Percentiles rank a stretch among this genome's conserved stretches.
Conservation (phyloP, 2,797 vertebrate genomes). For the Rachycentron canadum region DNA sequence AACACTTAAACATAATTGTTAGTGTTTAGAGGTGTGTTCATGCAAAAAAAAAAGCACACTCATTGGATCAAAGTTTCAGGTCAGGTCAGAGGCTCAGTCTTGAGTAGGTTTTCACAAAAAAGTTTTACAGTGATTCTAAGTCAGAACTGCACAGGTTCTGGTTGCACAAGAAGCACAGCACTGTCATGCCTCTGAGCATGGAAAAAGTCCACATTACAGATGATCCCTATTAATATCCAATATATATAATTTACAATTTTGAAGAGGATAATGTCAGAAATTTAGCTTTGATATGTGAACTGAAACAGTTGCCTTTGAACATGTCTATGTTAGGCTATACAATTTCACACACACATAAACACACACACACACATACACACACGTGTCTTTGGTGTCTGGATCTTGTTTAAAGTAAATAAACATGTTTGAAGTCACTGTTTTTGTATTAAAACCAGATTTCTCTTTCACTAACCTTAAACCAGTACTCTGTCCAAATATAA, state of each 20-base stretch:
- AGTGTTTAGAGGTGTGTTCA: constrained; percentile 10
- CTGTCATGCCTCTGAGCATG: too few species aligned
- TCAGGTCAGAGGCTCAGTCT: neutral
- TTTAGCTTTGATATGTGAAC: too few species aligned
- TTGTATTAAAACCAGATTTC: too few species aligned
- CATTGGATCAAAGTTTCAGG: neutral
- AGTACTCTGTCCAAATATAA: too few species aligned
- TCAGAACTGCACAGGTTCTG: neutral
- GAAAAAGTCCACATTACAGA: neutral
- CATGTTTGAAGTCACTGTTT: neutral
- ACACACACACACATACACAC: too few species aligned
- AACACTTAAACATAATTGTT: constrained; percentile 49
- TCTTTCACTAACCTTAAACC: too few species aligned
- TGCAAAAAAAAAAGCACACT: too few species aligned
- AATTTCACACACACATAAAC: too few species aligned
- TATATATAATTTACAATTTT: neutral
- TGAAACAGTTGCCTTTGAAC: too few species aligned
- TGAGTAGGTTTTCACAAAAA: neutral
- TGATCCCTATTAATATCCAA: neutral
- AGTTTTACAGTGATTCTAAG: neutral
- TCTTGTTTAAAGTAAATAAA: neutral
- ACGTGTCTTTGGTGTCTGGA: too few species aligned
- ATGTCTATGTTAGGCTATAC: too few species aligned
- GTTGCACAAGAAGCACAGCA: neutral
- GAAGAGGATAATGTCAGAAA: too few species aligned